These are phyloP conservation scores for Graptemys geographica DNA, from an alignment of 2,797 vertebrate species.

Conservation along the genomic window DNA sequence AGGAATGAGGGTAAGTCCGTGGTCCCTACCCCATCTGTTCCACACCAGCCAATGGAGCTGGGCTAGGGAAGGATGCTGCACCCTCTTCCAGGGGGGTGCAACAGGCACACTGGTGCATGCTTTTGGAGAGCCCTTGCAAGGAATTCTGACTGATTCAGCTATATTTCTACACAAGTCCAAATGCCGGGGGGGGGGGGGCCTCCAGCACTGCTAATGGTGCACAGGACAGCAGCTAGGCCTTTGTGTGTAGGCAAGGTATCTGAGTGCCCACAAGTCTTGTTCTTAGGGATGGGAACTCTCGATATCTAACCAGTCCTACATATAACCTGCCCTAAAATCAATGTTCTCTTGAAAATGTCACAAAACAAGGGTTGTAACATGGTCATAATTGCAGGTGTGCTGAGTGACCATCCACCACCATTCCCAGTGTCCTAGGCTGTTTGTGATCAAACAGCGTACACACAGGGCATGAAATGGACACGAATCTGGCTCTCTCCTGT, in stretches of 20 bases:
- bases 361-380: rapidly evolving
- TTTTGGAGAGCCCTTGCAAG: neutral
- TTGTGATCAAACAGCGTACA: too few species aligned
- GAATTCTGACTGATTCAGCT: neutral
- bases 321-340: neutral
- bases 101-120: neutral
- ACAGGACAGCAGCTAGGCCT: neutral
- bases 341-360: neutral
- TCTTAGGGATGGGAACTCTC: neutral
- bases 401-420: neutral
- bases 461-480: neutral
- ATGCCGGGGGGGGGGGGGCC: neutral
- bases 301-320: neutral
- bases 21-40: neutral
- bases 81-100: neutral
- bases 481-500: rapidly evolving
- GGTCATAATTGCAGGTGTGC: neutral
- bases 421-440: rapidly evolving
- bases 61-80: neutral
- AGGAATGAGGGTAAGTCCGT: neutral
- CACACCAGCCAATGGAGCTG: rapidly evolving
- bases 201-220: neutral
- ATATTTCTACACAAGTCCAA: neutral
- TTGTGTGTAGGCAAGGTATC: neutral
- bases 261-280: neutral